phyloP scores from a whole-genome alignment of 1,140 invertebrate genomes.

The Drosophila pachea region DNA sequence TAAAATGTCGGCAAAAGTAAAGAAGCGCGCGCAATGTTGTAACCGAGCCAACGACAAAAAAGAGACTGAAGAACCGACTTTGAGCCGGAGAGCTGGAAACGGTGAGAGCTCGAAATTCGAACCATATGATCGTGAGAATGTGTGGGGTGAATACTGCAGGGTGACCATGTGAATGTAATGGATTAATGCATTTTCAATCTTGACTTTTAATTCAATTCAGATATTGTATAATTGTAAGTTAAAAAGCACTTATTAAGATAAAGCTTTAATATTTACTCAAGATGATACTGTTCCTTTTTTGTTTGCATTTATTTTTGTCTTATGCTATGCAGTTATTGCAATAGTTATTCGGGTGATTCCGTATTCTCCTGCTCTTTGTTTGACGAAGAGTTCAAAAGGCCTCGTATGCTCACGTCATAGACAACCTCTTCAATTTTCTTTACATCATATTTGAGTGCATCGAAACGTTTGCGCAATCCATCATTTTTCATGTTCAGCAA shows the following conservation, averaged over 20 bases:
- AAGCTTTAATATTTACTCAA: slow-evolving; percentile 7
- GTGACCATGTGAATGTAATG: slow-evolving; percentile 8
- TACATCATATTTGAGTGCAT: slow-evolving; percentile 94
- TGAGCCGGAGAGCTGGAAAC: slow-evolving; percentile 19
- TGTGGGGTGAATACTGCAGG: slow-evolving; percentile 9
- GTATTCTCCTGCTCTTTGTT: slow-evolving; percentile 24
- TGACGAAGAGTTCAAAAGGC: slow-evolving; percentile 79
- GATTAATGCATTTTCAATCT: slow-evolving; percentile 11
- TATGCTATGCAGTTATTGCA: neutral
- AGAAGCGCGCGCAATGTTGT: slow-evolving; percentile 66
- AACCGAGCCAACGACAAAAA: slow-evolving; percentile 45
- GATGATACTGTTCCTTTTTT: slow-evolving; percentile 4
- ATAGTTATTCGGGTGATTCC: slow-evolving; percentile 32
- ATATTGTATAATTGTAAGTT: neutral
- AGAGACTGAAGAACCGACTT: slow-evolving; percentile 51
- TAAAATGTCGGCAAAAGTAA: slow-evolving; percentile 26
- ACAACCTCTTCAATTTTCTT: slow-evolving; percentile 97
- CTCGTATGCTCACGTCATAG: slow-evolving; percentile 93
- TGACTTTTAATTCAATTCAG: slow-evolving; percentile 1
- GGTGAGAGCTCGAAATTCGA: slow-evolving; percentile 29
- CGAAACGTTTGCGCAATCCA: slow-evolving; percentile 90
- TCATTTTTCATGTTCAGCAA: slow-evolving; percentile 96
- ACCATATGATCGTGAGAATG: slow-evolving; percentile 54
- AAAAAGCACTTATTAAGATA: neutral
- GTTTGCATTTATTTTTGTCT: neutral